Evolutionary conservation across 2,888 invertebrate species (phyloP).

Genomic region (Toxonevra muliebris): DNA sequence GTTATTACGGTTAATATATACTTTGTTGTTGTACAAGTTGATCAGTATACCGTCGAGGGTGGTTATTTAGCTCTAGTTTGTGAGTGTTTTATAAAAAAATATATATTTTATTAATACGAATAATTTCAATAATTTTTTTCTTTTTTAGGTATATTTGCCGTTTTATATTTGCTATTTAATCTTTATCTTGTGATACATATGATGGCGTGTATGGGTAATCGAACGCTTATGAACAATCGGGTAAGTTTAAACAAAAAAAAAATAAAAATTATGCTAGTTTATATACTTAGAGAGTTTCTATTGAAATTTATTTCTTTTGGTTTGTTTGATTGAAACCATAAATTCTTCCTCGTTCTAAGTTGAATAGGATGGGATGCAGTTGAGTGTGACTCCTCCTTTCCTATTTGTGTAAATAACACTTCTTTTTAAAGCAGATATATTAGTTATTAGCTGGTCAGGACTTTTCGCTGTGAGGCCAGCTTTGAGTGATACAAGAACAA

Average conservation of each 20-base stretch:
- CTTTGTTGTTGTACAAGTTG: constrained; percentile 75
- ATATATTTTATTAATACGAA: not conserved
- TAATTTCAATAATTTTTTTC: constrained; percentile 6
- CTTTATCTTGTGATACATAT: constrained; percentile 79
- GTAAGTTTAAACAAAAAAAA: constrained; percentile 56
- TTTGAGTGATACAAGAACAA: too few species aligned
- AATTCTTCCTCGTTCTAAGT: too few species aligned
- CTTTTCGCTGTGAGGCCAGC: too few species aligned
- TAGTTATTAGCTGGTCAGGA: too few species aligned
- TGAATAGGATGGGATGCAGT: too few species aligned
- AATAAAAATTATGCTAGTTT: too few species aligned
- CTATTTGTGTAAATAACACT: too few species aligned
- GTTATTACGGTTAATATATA: constrained; percentile 84
- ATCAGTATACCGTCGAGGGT: constrained; percentile 63
- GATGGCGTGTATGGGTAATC: constrained; percentile 73
- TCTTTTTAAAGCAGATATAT: too few species aligned
- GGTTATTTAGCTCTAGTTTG: constrained; percentile 65
- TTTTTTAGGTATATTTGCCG: constrained; percentile 68
- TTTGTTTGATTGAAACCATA: too few species aligned
- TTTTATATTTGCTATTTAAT: constrained; percentile 77
- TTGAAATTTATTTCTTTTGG: too few species aligned
- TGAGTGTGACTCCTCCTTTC: too few species aligned
- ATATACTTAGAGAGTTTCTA: too few species aligned
- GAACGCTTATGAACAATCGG: constrained; percentile 66
- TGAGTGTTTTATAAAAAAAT: constrained; percentile 46